These are phyloP conservation scores for Macaria liturata DNA, from an alignment of 2,888 invertebrate species.

Conservation along the genomic window DNA sequence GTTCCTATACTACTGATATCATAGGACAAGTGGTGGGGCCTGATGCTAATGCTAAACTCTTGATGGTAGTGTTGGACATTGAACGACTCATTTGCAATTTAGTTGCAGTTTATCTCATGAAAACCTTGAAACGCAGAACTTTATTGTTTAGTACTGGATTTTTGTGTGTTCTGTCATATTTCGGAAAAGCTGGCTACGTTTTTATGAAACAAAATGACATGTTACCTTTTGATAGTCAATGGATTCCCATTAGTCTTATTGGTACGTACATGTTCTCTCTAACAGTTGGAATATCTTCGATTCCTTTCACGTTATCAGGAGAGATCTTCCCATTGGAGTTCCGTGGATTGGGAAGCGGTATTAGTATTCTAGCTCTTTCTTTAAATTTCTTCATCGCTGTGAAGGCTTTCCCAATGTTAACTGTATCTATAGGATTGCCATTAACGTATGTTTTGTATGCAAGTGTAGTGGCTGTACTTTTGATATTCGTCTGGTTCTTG, in stretches of 20 bases:
- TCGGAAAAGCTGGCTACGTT: slow-evolving; percentile 77
- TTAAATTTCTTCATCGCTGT: slow-evolving; percentile 86
- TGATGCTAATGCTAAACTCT: slow-evolving; percentile 83
- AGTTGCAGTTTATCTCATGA: slow-evolving; percentile 84
- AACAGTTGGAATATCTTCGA: slow-evolving; percentile 84
- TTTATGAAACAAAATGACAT: slow-evolving; percentile 58
- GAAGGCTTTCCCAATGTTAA: slow-evolving; percentile 85
- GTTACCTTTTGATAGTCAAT: slow-evolving; percentile 63
- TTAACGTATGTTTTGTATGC: slow-evolving; percentile 85
- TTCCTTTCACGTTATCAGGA: slow-evolving; percentile 89
- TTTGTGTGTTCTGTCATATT: slow-evolving; percentile 83
- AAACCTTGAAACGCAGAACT: slow-evolving; percentile 83
- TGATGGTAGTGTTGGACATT: slow-evolving; percentile 85
- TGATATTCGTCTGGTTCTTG: slow-evolving; percentile 80
- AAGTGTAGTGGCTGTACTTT: slow-evolving; percentile 75
- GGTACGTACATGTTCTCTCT: slow-evolving; percentile 83
- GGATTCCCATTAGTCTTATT: slow-evolving; percentile 76
- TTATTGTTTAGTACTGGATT: slow-evolving; percentile 83
- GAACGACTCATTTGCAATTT: slow-evolving; percentile 85
- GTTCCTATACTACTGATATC: slow-evolving; percentile 87
- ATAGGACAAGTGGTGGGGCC: slow-evolving; percentile 84
- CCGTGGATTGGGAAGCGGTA: slow-evolving; percentile 85
- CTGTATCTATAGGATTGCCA: slow-evolving; percentile 73
- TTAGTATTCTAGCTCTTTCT: slow-evolving; percentile 85
- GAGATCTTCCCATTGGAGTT: slow-evolving; percentile 86